Evolutionary conservation across 2,113 vertebrate species (phyloP), one percentile per base, ranked within the genome.

Genomic region (Theristicus caerulescens): DNA sequence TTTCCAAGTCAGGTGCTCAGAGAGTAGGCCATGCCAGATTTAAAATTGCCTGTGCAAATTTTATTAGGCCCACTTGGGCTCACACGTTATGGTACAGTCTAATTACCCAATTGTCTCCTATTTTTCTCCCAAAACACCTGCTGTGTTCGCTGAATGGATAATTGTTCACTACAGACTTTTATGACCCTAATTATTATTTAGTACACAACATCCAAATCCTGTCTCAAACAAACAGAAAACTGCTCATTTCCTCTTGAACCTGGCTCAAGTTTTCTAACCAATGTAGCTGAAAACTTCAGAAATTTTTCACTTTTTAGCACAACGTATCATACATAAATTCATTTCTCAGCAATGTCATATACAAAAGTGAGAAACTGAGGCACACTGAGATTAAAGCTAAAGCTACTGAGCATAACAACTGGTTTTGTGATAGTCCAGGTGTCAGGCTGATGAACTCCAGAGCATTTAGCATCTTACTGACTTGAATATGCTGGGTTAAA

Each of bases 181-280:
- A 97, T 67, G 67, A 78, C 55, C 55, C 64, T 91, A 94, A 94
- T 96, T 93, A 92, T 97, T 97, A 95, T 96, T 96, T 96, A 90
- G 69, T 54, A 22, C 44, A 67, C 51, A 74, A 59, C 83, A 81
- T 83, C 19, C 80, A 86, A 82, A 40, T 66, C 69, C 64, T 6
- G 42, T 32, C 67, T 88, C 94, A 73, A 86, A 40, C 58, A 76
- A 90, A 78, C 83, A 88, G 49, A 61, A 78, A 83, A 58, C 27
- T 13, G 40, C 51, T 86, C 51, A 46, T 94, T 95, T 94, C 94
- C 64, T 88, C 87, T 81, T 65, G 84, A 89, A n/a, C 26, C 42
- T 58, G 59, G 59, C 73, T 85, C 74, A 54, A 47, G 47, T 84
- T 85, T 82, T 47, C 69, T 34, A 82, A n/a, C 47, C 59, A 17